Conservation (phyloP, 2,888 invertebrate genomes). For the Chymomyza amoena region DNA sequence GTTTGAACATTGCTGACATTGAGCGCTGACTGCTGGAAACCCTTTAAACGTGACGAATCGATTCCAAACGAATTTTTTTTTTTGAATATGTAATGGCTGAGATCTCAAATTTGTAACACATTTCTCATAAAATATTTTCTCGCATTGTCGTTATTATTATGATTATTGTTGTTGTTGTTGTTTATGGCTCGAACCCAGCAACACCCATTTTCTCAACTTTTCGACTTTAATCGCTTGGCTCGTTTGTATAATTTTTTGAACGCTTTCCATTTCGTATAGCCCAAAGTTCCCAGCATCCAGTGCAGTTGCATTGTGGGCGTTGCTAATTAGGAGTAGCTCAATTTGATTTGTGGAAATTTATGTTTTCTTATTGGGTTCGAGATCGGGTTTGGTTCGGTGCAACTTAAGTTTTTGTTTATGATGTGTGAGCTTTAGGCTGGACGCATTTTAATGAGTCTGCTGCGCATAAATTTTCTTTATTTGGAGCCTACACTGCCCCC, state of each 20-base stretch:
- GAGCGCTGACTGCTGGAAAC: constrained; percentile 19
- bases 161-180: constrained; percentile 16
- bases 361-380: constrained; percentile 36
- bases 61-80: constrained; percentile 62
- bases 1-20: constrained; percentile 56
- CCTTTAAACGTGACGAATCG: constrained; percentile 68
- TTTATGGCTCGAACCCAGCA: constrained; percentile 51
- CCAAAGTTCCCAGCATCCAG: neutral
- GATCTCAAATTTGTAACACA: constrained; percentile 49
- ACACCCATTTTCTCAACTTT: constrained; percentile 70
- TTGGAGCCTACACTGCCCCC: too few relatives aligned
- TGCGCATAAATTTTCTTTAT: neutral
- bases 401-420: constrained; percentile 47
- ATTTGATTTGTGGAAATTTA: constrained; percentile 72
- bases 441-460: neutral
- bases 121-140: constrained; percentile 26
- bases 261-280: constrained; percentile 59
- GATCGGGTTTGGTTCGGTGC: neutral
- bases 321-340: constrained; percentile 66
- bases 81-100: neutral
- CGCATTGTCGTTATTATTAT: neutral
- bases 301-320: constrained; percentile 54
- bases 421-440: constrained; percentile 52
- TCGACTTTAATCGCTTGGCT: constrained; percentile 61
- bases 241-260: constrained; percentile 50